These are phyloP conservation scores for Pygocentrus nattereri DNA, from an alignment of 2,797 vertebrate species.

Conservation along the genomic window DNA sequence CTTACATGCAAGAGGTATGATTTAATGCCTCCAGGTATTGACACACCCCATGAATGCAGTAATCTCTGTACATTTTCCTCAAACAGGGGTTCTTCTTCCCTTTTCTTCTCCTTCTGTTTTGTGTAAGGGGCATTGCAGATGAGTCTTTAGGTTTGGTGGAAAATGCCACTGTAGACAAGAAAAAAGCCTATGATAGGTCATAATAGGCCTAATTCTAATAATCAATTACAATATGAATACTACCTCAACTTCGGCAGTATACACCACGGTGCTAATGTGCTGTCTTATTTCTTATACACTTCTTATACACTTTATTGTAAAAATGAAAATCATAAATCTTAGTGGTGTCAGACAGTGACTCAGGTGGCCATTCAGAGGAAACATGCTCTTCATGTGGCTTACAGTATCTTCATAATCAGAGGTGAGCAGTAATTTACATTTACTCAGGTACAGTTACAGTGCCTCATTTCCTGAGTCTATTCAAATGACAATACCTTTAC, in stretches of 20 bases:
- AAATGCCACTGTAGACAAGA: slow-evolving; percentile 74
- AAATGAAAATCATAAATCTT: no score
- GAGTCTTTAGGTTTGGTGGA: slow-evolving; percentile 80
- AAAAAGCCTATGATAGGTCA: not conserved
- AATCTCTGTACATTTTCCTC: slow-evolving; percentile 80
- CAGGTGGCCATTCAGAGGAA: no score
- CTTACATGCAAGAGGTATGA: slow-evolving; percentile 83
- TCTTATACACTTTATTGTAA: no score
- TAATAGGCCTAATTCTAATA: not conserved
- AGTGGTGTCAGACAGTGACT: no score
- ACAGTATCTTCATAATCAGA: no score
- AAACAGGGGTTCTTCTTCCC: slow-evolving; percentile 83
- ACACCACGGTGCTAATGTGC: not conserved
- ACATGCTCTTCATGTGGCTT: no score
- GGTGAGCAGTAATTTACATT: no score
- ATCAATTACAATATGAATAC: not conserved
- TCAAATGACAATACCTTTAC: no score
- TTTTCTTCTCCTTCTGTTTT: slow-evolving; percentile 68
- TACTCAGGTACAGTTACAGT: no score
- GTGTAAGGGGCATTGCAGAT: slow-evolving; percentile 48
- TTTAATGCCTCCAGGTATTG: slow-evolving; percentile 77
- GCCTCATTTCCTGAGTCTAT: no score
- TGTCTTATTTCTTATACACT: no score
- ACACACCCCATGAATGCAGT: slow-evolving; percentile 85
- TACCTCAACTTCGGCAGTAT: not conserved